phyloP scores from a whole-genome alignment of 2,797 vertebrate species.

The Menidia menidia region DNA sequence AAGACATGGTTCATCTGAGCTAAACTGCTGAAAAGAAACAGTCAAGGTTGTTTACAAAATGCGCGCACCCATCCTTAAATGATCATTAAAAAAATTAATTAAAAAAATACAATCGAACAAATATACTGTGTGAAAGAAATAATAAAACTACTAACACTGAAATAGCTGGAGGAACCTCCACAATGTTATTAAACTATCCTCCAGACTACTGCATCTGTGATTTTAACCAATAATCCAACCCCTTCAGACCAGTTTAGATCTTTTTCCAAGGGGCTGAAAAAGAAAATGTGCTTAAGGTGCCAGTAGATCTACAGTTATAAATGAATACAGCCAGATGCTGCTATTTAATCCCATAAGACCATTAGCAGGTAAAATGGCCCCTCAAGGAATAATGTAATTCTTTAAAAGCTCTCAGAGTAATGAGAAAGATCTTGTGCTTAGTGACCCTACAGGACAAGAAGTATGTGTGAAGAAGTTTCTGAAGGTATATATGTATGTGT shows the following conservation, averaged over 20 bases:
- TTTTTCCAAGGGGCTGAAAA: conserved; percentile 2
- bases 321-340: conserved; percentile 63
- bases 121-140: too few relatives aligned
- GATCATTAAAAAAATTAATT: too few relatives aligned
- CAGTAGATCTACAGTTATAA: conserved; percentile 54
- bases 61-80: too few relatives aligned
- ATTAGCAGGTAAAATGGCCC: conserved; percentile 67
- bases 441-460: conserved; percentile 16
- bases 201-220: too few relatives aligned
- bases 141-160: too few relatives aligned
- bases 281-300: conserved; percentile 44
- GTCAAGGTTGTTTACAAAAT: too few relatives aligned
- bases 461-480: not conserved
- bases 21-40: too few relatives aligned
- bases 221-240: too few relatives aligned
- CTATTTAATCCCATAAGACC: conserved; percentile 65
- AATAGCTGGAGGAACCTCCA: too few relatives aligned
- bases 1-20: too few relatives aligned
- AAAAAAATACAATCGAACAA: too few relatives aligned
- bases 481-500: not conserved
- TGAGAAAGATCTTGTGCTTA: conserved; percentile 23
- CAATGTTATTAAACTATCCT: too few relatives aligned
- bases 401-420: conserved; percentile 70
- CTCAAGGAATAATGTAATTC: conserved; percentile 57
- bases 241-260: not conserved